Conservation (phyloP, 2,888 invertebrate species). For the Dyspetes luteomarginatus region DNA sequence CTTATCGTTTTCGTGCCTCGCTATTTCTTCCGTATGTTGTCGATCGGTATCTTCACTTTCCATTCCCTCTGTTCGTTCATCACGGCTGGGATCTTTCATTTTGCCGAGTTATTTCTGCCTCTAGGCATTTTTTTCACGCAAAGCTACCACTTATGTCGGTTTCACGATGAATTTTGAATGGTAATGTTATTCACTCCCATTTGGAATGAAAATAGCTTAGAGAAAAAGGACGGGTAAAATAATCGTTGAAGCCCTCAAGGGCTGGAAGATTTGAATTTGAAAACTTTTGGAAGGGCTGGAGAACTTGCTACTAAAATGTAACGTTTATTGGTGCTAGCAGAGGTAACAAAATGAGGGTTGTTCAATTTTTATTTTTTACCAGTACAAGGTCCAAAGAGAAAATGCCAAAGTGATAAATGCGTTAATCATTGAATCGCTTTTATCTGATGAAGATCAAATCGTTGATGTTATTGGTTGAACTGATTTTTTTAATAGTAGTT, state of each 20-base stretch:
- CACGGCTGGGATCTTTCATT: conserved; percentile 21
- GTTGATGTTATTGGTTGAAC: too few species aligned
- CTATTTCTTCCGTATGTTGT: conserved; percentile 24
- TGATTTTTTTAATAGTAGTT: too few species aligned
- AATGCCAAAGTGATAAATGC: too few species aligned
- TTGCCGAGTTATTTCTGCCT: conserved; percentile 3
- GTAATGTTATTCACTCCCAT: background rate
- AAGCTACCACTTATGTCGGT: background rate
- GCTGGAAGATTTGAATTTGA: too few species aligned
- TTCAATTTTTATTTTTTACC: too few species aligned
- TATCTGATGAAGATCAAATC: too few species aligned
- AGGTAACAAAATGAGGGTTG: too few species aligned
- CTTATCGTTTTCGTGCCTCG: conserved; percentile 15
- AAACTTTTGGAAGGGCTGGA: too few species aligned
- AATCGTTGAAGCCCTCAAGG: background rate
- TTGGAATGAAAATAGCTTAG: background rate
- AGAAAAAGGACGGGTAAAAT: background rate
- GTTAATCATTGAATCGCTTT: too few species aligned
- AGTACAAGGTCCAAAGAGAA: too few species aligned
- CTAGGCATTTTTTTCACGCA: background rate
- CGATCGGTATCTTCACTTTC: conserved; percentile 46
- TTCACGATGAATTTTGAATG: background rate
- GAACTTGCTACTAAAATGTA: too few species aligned
- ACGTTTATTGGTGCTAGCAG: too few species aligned
- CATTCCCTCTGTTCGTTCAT: conserved; percentile 20